Conservation (phyloP, 2,888 invertebrate genomes). For the Drosophila hamatofila region DNA sequence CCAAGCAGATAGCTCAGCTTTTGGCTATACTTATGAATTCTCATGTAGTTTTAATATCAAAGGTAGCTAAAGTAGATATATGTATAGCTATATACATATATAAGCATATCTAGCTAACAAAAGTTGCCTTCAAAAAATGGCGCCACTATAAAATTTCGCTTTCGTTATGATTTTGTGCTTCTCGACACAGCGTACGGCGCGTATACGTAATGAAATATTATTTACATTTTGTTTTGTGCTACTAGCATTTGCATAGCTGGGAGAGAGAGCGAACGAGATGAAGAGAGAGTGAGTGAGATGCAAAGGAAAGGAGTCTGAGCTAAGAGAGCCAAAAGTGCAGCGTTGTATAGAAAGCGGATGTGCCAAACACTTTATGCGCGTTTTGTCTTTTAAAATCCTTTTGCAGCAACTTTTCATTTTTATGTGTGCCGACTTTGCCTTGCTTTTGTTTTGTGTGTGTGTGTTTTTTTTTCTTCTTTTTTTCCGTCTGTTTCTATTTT, state of each 20-base stretch:
- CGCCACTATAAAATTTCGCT: conserved; percentile 35
- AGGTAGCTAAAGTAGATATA: neutral
- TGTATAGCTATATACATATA: neutral
- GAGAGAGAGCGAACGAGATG: neutral
- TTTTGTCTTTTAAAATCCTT: conserved; percentile 56
- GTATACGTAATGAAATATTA: conserved; percentile 52
- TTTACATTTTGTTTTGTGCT: conserved; percentile 53
- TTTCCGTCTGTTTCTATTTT: conserved; percentile 51
- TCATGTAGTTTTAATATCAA: neutral
- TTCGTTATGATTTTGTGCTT: conserved; percentile 41
- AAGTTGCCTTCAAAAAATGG: conserved; percentile 19
- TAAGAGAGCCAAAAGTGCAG: conserved; percentile 13
- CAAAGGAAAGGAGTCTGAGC: neutral
- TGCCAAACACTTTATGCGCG: conserved; percentile 51
- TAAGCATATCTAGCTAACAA: neutral
- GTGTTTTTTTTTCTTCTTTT: neutral
- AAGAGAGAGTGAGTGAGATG: neutral
- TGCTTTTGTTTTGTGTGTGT: conserved; percentile 21
- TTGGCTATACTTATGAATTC: neutral
- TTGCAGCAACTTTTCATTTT: conserved; percentile 55
- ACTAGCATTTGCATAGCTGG: conserved; percentile 32
- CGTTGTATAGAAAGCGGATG: conserved; percentile 14
- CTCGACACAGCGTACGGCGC: conserved; percentile 11
- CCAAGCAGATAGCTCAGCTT: too few species aligned
- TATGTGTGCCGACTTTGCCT: conserved; percentile 48